Conservation (phyloP, 2,113 vertebrate genomes). For the Dunckerocampus dactyliophorus region DNA sequence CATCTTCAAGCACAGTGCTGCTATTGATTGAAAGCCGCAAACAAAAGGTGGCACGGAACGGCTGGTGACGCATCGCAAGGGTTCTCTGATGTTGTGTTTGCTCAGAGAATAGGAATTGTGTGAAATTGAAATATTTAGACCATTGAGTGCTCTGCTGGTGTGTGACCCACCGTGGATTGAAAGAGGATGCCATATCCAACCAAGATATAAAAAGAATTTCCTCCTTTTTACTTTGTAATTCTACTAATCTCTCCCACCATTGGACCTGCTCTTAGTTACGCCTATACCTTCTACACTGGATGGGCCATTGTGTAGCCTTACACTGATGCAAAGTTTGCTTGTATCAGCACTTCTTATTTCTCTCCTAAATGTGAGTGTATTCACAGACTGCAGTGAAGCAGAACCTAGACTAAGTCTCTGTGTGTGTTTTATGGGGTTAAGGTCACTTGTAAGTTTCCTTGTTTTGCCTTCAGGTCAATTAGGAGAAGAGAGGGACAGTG, state of each 20-base stretch:
- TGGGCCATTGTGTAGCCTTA: neutral
- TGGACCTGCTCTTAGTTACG: constrained; percentile 8
- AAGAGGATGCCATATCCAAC: constrained; percentile 7
- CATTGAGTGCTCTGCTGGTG: constrained; percentile 16
- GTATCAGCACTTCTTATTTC: constrained; percentile 43
- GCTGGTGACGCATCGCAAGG: constrained; percentile 1
- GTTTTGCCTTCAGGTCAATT: constrained; percentile 27
- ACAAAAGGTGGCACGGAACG: neutral
- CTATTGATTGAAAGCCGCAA: constrained; percentile 3
- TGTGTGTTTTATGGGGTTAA: constrained; percentile 6
- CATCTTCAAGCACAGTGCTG: neutral
- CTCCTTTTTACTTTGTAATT: neutral
- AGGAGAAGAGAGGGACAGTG: constrained; percentile 5
- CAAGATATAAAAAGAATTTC: neutral
- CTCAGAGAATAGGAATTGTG: constrained; percentile 9
- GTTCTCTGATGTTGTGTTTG: neutral
- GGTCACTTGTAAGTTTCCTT: constrained; percentile 19
- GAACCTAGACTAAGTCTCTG: constrained; percentile 16
- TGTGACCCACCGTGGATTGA: constrained; percentile 14
- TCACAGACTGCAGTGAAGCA: constrained; percentile 23
- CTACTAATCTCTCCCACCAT: neutral
- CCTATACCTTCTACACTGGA: constrained; percentile 17
- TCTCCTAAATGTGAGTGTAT: constrained; percentile 9
- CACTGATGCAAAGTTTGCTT: no score
- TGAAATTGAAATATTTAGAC: constrained; percentile 32